Evolutionary conservation across 2,888 invertebrate species (phyloP), one percentile per base, ranked within the genome.

Genomic region (Leucophenga maculata): DNA sequence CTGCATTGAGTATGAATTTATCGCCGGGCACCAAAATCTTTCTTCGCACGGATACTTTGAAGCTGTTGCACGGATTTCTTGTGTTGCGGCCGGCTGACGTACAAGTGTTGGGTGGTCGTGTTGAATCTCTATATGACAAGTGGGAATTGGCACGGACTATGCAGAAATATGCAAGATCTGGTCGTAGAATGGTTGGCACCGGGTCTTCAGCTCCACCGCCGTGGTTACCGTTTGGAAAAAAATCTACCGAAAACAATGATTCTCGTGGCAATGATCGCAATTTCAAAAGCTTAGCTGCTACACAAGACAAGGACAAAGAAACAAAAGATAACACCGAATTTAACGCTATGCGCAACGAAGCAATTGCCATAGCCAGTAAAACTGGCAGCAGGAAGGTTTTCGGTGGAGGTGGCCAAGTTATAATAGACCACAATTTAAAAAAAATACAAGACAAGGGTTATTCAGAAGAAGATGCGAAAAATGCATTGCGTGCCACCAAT

Each of bases 181-280:
- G 85, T 1, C 78, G 86, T 6, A 81, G 84, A 1, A 70, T 82
- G 16, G 78, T 75, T 8, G 81, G 82, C 3, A 91, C 91, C 69
- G 79, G 80, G 0, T 93, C 94, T 78, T 94, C 94, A 73, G 95
- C 95, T 0, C 96, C 97, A 1, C 95, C 96, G 4, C 97, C 94
- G 50, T 97, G 97, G 96, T 95, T 97, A 78, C 94, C 96, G 46
- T 97, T 97, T 89, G 97, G 97, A 0, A 93, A 94, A 81, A 93
- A 92, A 82, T 91, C 95, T 68, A 90, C 93, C 78, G 90, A 91
- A 66, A 85, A 87, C 44, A 75, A 74, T 50, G 78, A 80, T n/a
- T 88, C 91, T 31, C 89, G 91, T 52, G 68, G 73, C 2, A 75
- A 73, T 57, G 92, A 93, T 72, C 91, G 91, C 76, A 92, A 92